Evolutionary conservation across 2,113 vertebrate species (phyloP), one percentile per base, ranked within the genome.

Genomic region (Oryctolagus cuniculus): DNA sequence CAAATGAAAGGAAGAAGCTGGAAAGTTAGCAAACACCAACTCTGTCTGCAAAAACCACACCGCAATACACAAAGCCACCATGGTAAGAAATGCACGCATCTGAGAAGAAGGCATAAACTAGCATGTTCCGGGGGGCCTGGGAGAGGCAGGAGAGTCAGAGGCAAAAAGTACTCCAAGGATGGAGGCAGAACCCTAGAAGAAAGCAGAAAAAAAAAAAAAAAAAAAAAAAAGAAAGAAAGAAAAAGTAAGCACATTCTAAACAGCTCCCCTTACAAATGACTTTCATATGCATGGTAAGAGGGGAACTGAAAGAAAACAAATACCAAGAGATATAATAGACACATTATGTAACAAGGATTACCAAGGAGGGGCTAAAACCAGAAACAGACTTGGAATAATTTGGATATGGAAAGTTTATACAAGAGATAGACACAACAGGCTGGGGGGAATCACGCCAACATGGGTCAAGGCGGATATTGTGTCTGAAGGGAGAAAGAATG

Each of bases 401-500:
- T 75, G 93, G 96, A 94, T 97, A 81, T n/a, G 70, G 96, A 96
- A 98, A 74, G 95, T 98, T 98, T 97, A 94, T 38, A 17, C 97
- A 96, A 97, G 95, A 91, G 93, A 88, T n/a, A 98, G 97, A 97
- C 97, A 90, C 98, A 97, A 97, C 97, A 97, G 97, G 97, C 87
- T 70, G 87, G 95, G 96, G 97, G 98, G 97, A 98, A 92, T 92
- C 0, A 15, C 70, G 98, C 98, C 98, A 98, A 89, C 84, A 17
- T 89, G 96, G 97, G 89, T 97, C 97, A 97, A 96, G 97, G 96
- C 97, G 97, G 98, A 98, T 97, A 98, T 97, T 98, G 98, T 98
- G 98, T 98, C 97, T 98, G 97, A 95, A 96, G 92, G 88, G 95
- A 96, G 53, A 81, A 98, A 93, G 98, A 98, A 98, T 98, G 98